Conservation (phyloP, 2,888 invertebrate species). For the Homarus gammarus region DNA sequence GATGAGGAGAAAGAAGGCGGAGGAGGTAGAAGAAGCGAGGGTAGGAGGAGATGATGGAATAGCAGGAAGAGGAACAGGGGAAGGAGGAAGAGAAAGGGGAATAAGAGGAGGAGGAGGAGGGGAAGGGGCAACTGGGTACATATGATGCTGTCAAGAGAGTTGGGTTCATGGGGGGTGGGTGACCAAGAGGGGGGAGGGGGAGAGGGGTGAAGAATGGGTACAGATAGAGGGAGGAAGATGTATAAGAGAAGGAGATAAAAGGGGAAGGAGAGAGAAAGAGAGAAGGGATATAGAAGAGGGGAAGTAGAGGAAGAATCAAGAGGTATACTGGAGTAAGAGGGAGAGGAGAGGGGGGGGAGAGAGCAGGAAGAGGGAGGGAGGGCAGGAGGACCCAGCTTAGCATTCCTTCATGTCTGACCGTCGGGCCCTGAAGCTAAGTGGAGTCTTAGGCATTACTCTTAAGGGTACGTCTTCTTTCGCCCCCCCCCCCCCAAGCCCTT, state of each 20-base stretch:
- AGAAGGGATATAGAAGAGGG: neutral
- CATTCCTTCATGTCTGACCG: too few species aligned
- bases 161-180: neutral
- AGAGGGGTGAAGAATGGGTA: neutral
- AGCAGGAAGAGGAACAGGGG: neutral
- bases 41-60: neutral
- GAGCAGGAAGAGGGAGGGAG: neutral
- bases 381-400: neutral
- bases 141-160: too few species aligned
- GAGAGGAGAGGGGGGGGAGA: neutral
- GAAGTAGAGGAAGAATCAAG: neutral
- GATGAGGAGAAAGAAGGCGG: neutral
- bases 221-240: neutral
- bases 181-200: neutral
- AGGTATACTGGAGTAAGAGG: too few species aligned
- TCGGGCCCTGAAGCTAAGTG: too few species aligned
- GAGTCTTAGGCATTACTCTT: too few species aligned
- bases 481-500: too few species aligned
- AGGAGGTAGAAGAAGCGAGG: neutral
- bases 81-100: constrained; percentile 1
- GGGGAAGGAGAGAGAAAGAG: neutral
- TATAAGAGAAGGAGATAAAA: neutral
- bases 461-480: too few species aligned
- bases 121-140: too few species aligned
- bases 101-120: neutral